Evolutionary conservation across 2,113 vertebrate species (phyloP), one percentile per base, ranked within the genome.

Genomic region (Scophthalmus maximus): DNA sequence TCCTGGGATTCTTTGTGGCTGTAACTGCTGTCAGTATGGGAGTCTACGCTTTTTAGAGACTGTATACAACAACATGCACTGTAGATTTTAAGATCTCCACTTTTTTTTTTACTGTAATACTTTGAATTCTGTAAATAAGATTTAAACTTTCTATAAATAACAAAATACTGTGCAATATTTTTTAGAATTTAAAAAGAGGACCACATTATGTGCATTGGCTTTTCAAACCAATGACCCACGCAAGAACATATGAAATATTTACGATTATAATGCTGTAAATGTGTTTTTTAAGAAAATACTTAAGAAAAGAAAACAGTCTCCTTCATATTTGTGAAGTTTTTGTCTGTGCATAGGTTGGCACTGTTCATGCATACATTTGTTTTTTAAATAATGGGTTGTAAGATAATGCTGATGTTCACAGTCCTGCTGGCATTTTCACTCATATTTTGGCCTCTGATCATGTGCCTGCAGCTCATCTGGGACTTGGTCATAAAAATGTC

Each of bases 11-110:
- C 32, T 90, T 89, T 11, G 78, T 94, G 36, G 88, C 86, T 42
- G 46, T 94, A 59, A 87, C 82, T 36, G 90, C 90, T 1, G 80
- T 94, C 75, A 87, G 77, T 18, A 47, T 93, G 63, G 93, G 91
- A 70, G 72, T 93, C 59, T 94, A 92, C 2, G 51, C 50, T 20
- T 79, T 92, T 38, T 94, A 87, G 62, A 55, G 3, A 30, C 5
- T 2, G 51, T 1, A 9, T 15, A 38, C 20, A 29, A 4, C 5
- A 12, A 17, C 3, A 29, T 68, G 42, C 12, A 46, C 22, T 53
- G 1, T 34, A 4, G 25, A 15, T 17, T 17, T 50, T 23, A 23
- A 50, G 5, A 34, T 34, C 9, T 34, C 5, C 9, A 6, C 9
- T 34, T 34, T 5, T 34, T 34, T 34, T 34, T 34, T 34, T 34